Percentiles rank a stretch among this genome's conserved stretches.
phyloP scores from a whole-genome alignment of 2,113 vertebrate genomes.

The Rhombomys opimus region DNA sequence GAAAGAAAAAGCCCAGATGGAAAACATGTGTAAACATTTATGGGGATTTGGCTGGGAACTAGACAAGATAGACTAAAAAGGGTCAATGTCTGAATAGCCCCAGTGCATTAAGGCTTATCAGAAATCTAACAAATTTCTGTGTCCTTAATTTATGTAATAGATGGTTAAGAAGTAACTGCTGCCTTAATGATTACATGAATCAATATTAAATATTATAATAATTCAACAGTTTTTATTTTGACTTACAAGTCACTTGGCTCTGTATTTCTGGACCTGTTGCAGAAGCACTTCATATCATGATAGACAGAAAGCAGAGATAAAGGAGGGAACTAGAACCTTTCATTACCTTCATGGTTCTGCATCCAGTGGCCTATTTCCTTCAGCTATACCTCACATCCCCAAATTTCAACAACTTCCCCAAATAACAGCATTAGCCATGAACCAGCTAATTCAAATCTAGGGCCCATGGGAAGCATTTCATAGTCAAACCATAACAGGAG shows the following conservation, averaged over 20 bases:
- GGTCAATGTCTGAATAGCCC: too few species aligned
- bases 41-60: too few species aligned
- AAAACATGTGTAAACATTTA: too few species aligned
- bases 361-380: not conserved
- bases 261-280: not conserved
- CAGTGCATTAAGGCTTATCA: too few species aligned
- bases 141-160: too few species aligned
- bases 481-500: not conserved
- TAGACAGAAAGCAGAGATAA: not conserved
- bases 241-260: not conserved
- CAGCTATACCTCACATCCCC: not conserved
- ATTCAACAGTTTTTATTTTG: not conserved
- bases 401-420: not conserved
- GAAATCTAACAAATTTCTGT: too few species aligned
- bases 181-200: too few species aligned
- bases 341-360: not conserved
- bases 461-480: not conserved
- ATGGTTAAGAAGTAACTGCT: too few species aligned
- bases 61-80: too few species aligned
- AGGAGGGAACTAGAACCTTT: not conserved
- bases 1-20: too few species aligned
- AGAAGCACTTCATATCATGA: not conserved
- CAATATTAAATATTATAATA: too few species aligned
- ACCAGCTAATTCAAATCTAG: not conserved
- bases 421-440: not conserved